Evolutionary conservation across 2,888 invertebrate species (phyloP).

Genomic region (Bembecia ichneumoniformis): DNA sequence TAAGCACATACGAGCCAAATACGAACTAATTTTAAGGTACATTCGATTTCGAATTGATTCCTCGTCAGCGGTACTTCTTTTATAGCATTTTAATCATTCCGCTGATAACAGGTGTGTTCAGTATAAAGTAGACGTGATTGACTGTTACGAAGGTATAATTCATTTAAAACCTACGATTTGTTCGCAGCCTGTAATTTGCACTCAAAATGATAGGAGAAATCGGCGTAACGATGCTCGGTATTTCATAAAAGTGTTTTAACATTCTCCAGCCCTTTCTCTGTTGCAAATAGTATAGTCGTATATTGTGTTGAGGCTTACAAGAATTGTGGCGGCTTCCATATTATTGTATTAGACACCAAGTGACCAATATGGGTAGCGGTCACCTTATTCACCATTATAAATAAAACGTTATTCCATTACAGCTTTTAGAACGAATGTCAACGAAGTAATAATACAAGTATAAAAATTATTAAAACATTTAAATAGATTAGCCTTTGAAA

Average conservation of each 20-base stretch:
- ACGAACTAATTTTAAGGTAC: not conserved
- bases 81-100: too few relatives aligned
- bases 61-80: not conserved
- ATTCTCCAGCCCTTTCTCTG: conserved; percentile 42
- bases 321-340: too few relatives aligned
- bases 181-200: conserved; percentile 32
- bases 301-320: too few relatives aligned
- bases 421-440: too few relatives aligned
- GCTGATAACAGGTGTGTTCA: too few relatives aligned
- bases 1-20: not conserved
- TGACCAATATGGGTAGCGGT: too few relatives aligned
- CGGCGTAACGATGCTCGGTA: conserved; percentile 18
- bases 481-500: too few relatives aligned
- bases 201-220: conserved; percentile 47
- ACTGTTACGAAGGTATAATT: not conserved
- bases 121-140: not conserved
- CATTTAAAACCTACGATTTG: conserved; percentile 17
- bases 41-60: not conserved
- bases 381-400: too few relatives aligned
- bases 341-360: too few relatives aligned
- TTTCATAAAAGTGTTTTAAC: conserved; percentile 20
- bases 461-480: too few relatives aligned
- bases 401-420: too few relatives aligned
- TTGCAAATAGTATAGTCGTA: conserved; percentile 3
- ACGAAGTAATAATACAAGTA: too few relatives aligned